phyloP scores from a whole-genome alignment of 2,797 vertebrate genomes.

The Merluccius polli region DNA sequence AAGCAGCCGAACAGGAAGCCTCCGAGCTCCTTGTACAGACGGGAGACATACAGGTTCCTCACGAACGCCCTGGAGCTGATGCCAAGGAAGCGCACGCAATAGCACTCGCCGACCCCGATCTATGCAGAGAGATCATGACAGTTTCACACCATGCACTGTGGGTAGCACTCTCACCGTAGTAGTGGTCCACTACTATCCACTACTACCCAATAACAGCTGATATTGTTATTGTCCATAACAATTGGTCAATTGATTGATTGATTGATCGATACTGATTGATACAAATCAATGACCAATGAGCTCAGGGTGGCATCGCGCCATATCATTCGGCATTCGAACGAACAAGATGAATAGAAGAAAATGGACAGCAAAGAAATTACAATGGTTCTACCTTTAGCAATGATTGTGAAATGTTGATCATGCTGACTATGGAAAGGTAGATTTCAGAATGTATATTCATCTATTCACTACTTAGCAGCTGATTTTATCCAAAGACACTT shows the following conservation, averaged over 20 bases:
- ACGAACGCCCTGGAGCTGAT: slow-evolving; percentile 52
- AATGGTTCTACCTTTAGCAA: background rate
- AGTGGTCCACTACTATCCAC: too few relatives aligned
- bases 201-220: too few relatives aligned
- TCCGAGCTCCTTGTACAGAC: slow-evolving; percentile 68
- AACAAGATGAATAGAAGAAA: background rate
- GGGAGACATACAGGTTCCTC: slow-evolving; percentile 56
- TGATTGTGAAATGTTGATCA: background rate
- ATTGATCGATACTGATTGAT: too few relatives aligned
- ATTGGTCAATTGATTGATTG: too few relatives aligned
- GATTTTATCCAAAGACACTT: background rate
- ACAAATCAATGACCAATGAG: too few relatives aligned
- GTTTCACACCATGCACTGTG: too few relatives aligned
- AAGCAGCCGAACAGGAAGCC: slow-evolving; percentile 67
- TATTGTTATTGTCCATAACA: too few relatives aligned
- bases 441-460: background rate
- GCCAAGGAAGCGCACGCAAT: slow-evolving; percentile 35
- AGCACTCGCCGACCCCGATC: background rate
- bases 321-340: background rate
- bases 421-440: background rate
- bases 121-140: background rate
- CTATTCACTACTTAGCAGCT: background rate
- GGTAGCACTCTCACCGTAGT: too few relatives aligned
- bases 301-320: too few relatives aligned
- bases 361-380: background rate